These are phyloP conservation scores for Ctenodactylus gundi DNA, from an alignment of 2,113 vertebrate species.

Conservation along the genomic window DNA sequence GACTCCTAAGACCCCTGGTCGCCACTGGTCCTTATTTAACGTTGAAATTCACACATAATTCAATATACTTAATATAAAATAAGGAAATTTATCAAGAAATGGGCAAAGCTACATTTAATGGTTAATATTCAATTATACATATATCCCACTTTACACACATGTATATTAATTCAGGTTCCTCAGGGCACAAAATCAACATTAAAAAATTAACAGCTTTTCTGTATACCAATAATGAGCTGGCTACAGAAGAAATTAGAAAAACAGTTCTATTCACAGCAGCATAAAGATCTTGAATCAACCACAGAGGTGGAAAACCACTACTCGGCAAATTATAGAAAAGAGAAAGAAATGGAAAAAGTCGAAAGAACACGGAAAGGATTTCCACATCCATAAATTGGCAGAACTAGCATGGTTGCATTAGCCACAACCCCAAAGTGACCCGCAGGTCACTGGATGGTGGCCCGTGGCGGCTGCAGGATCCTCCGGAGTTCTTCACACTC, in stretches of 20 bases:
- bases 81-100: neutral
- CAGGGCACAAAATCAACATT: neutral
- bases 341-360: neutral
- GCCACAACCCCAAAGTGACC: neutral
- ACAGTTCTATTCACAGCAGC: neutral
- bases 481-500: too few relatives aligned
- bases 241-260: neutral
- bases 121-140: neutral
- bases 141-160: neutral
- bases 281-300: neutral
- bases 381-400: neutral
- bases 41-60: neutral
- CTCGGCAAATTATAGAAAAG: neutral
- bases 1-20: neutral
- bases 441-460: too few relatives aligned
- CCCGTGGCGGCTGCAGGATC: too few relatives aligned
- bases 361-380: neutral
- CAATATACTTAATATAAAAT: neutral
- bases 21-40: neutral
- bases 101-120: neutral
- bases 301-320: neutral
- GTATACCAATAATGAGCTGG: neutral
- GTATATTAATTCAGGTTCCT: neutral
- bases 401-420: too few relatives aligned
- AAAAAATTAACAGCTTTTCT: neutral